Evolutionary conservation across 2,888 invertebrate species (phyloP), one percentile per base, ranked within the genome.

Genomic region (Euproctis similis): DNA sequence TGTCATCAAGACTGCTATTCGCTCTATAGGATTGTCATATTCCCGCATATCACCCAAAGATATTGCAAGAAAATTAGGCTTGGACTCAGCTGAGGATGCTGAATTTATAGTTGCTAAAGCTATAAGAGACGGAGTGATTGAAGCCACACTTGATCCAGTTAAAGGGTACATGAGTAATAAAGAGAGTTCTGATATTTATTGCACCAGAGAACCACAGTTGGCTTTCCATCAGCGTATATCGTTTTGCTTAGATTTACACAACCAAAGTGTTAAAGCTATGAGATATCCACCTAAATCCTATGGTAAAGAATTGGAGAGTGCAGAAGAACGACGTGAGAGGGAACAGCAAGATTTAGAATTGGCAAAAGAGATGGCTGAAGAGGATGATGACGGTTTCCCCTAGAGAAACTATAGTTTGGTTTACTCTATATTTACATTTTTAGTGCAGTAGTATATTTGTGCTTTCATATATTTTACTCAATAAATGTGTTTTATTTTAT

Each of bases 321-420:
- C 97, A 8, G 97, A 97, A 78, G 97, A 98, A 60, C 89, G 98
- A 27, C 87, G 98, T 34, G 98, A 98, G 73, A 86, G 97, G 28
- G 98, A 98, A 71, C 97, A 98, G 61, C 97, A 98, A 74, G 99
- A 99, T 78, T 86, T 99, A 59, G 99, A 99, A 72, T 87, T 98
- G 54, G 99, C 99, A n/a, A 99, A 98, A 74, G 98, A 99, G 85
- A 97, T 99, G 93, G 98, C 98, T 4, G 99, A 99, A 66, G 98
- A 99, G 68, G 98, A 99, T 75, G 97, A 98, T 86, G 96, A 96
- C 84, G 93, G 93, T 45, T 93, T 93, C 64, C 85, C 85, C 60
- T 85, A 59, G 75, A 53, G 30, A 27, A 33, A 19, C 30, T 25
- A n/a, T 28, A 35, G 9, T 35, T 37, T 28, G 18, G 22, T 34